These are phyloP conservation scores for Lasaia peninsularis DNA, from an alignment of 1,140 invertebrate genomes.

Conservation along the genomic window DNA sequence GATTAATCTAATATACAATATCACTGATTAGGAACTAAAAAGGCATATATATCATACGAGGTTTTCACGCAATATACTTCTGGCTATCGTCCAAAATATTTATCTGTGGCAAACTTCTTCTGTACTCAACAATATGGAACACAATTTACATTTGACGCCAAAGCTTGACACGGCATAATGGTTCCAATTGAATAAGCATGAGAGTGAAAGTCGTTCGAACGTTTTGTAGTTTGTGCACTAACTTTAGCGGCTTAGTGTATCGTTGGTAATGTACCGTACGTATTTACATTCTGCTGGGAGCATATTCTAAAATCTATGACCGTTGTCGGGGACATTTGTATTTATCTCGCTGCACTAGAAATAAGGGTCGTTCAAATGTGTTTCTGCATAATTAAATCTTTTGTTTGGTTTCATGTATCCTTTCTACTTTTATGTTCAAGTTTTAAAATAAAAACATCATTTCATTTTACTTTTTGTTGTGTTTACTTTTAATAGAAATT, in stretches of 20 bases:
- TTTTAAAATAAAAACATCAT: no score
- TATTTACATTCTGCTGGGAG: conserved; percentile 25
- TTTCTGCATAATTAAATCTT: not conserved
- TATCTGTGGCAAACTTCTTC: conserved; percentile 28
- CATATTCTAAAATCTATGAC: conserved; percentile 26
- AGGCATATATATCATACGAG: conserved; percentile 26
- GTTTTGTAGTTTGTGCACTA: not conserved
- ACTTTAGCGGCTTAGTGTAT: conserved; percentile 11
- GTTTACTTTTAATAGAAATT: no score
- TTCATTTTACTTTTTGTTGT: no score
- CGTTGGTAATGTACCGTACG: conserved; percentile 7
- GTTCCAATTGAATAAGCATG: not conserved
- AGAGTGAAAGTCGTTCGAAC: not conserved
- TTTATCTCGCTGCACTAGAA: conserved; percentile 17
- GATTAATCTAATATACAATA: not conserved
- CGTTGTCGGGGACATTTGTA: conserved; percentile 17
- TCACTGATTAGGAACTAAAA: conserved; percentile 14
- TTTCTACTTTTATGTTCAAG: no score
- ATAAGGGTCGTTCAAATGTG: not conserved
- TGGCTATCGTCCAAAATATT: conserved; percentile 28
- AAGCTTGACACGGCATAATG: not conserved
- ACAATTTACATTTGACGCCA: not conserved
- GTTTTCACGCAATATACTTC: conserved; percentile 23
- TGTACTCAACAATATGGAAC: conserved; percentile 8
- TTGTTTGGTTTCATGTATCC: not conserved